Evolutionary conservation across 2,113 vertebrate genomes (phyloP).

Genomic region (Uropsilus gracilis): DNA sequence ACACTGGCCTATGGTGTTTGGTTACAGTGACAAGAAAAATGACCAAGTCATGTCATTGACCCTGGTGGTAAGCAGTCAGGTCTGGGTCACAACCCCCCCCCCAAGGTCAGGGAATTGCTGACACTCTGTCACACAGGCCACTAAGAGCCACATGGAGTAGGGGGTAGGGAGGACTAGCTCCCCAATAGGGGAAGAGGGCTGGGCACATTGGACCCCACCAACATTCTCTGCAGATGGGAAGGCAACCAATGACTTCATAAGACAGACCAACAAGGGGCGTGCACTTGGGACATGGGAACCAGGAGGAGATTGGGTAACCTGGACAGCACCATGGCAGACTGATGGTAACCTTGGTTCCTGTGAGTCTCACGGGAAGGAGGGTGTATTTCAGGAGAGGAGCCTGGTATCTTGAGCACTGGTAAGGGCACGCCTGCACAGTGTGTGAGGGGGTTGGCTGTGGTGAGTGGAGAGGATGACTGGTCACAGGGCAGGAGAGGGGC

Average conservation of each 20-base stretch:
- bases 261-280: too few species aligned
- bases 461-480: not conserved
- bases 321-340: not conserved
- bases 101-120: not conserved
- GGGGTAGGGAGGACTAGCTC: not conserved
- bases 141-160: not conserved
- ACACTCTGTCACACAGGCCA: not conserved
- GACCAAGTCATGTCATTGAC: accelerated
- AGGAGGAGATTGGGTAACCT: too few species aligned
- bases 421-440: too few species aligned
- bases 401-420: too few species aligned
- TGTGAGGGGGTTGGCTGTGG: too few species aligned
- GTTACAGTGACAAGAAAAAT: not conserved
- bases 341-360: not conserved
- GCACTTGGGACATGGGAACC: too few species aligned
- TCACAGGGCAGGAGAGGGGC: accelerated
- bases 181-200: too few species aligned
- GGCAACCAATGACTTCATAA: not conserved
- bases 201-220: not conserved
- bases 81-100: not conserved
- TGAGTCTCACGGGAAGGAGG: not conserved
- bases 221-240: not conserved
- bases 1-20: not conserved
- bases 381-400: not conserved
- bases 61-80: not conserved